Percentiles rank a stretch among this genome's conserved stretches.
Conservation (phyloP, 2,888 invertebrate species). For the Gari tellinella region DNA sequence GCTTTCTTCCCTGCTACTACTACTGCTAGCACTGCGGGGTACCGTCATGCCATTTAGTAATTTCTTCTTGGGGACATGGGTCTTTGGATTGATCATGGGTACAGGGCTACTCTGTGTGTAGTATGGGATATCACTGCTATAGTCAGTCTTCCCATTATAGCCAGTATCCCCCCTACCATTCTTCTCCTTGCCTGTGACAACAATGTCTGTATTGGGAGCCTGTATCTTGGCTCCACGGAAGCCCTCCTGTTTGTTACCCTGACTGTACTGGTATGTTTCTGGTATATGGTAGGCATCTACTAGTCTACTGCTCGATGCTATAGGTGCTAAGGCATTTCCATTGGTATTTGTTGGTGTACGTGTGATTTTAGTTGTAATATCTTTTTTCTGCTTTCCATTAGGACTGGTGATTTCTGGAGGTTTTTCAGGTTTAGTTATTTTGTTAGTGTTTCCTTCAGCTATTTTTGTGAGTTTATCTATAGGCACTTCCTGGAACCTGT, state of each 20-base stretch:
- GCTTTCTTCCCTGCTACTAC: slow-evolving; percentile 60
- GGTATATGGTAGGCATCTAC: slow-evolving; percentile 51
- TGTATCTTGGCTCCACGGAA: slow-evolving; percentile 43
- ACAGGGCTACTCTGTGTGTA: no score
- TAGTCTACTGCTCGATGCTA: slow-evolving; percentile 28
- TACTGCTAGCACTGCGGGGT: slow-evolving; percentile 56
- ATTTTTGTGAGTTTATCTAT: slow-evolving; percentile 12
- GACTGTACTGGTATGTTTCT: slow-evolving; percentile 18
- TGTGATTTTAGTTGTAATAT: slow-evolving; percentile 1
- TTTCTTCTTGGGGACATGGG: slow-evolving; percentile 5
- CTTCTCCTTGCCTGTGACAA: slow-evolving; percentile 35
- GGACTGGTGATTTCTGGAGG: not conserved
- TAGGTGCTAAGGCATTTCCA: slow-evolving; percentile 17
- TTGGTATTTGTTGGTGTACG: slow-evolving; percentile 20
- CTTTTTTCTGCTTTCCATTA: slow-evolving; percentile 7
- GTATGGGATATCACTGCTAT: no score
- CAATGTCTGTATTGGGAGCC: no score
- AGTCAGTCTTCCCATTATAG: no score
- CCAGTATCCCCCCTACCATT: not conserved
- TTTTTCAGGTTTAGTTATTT: not conserved
- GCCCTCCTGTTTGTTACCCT: slow-evolving; percentile 37
- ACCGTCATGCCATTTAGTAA: not conserved
- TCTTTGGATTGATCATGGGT: no score
- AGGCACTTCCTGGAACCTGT: slow-evolving; percentile 3
- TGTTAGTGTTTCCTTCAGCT: not conserved